Evolutionary conservation across 2,113 vertebrate genomes (phyloP).

Genomic region (Edolisoma coerulescens): DNA sequence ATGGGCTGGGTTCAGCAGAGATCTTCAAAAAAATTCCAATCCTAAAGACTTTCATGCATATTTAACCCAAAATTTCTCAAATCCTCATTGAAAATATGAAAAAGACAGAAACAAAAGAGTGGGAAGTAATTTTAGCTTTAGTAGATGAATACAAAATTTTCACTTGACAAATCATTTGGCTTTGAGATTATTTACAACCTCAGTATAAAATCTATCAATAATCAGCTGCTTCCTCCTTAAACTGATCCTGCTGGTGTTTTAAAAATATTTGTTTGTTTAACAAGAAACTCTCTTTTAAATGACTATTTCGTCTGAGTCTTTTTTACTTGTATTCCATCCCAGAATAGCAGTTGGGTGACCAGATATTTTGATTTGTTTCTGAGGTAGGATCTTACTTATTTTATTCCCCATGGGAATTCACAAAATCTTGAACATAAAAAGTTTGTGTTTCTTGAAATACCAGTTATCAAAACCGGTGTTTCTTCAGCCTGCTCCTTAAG

Average conservation of each 20-base stretch:
- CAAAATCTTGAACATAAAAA: neutral
- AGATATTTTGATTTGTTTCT: neutral
- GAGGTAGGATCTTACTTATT: neutral
- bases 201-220: neutral
- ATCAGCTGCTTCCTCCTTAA: neutral
- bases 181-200: neutral
- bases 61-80: neutral
- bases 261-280: neutral
- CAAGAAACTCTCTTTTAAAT: neutral
- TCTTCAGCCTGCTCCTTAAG: neutral
- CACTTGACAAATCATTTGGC: neutral
- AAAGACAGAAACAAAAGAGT: neutral
- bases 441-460: neutral
- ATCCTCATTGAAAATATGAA: neutral
- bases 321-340: neutral
- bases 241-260: neutral
- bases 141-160: neutral
- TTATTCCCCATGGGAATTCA: neutral
- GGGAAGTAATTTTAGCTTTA: neutral
- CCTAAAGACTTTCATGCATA: neutral
- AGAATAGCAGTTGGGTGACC: neutral
- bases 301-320: neutral
- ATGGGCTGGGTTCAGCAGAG: neutral
- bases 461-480: neutral
- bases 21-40: neutral